Percentiles rank a stretch among this genome's conserved stretches.
Conservation (phyloP, 2,888 invertebrate genomes). For the Temnothorax unifasciatus region DNA sequence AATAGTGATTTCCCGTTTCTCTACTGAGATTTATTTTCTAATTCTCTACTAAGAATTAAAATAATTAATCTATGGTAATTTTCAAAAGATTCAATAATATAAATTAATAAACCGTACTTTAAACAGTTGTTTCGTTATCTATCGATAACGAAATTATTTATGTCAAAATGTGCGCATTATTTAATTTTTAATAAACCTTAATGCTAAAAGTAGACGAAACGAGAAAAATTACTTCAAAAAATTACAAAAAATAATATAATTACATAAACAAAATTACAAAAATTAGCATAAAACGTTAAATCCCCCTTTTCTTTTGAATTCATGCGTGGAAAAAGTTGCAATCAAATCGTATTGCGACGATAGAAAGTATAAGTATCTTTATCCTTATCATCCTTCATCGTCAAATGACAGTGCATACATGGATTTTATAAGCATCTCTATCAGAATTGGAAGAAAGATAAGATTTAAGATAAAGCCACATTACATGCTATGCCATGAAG, state of each 20-base stretch:
- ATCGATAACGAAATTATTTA: not conserved
- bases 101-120: not conserved
- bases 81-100: not conserved
- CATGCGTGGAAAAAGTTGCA: conserved; percentile 9
- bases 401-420: conserved; percentile 60
- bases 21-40: not conserved
- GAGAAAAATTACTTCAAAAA: not conserved
- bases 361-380: conserved; percentile 61
- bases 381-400: conserved; percentile 58
- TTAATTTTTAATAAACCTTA: not conserved
- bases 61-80: not conserved
- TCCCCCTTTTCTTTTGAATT: not conserved
- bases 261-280: not conserved
- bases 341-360: conserved; percentile 39
- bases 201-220: not conserved
- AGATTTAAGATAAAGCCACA: conserved; percentile 71
- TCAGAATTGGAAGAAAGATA: conserved; percentile 69
- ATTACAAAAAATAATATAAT: not conserved
- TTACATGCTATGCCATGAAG: conserved; percentile 50
- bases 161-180: not conserved
- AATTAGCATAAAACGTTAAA: not conserved
- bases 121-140: not conserved
- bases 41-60: conserved; percentile 1
- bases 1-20: not conserved
- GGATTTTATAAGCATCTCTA: conserved; percentile 65